These are phyloP conservation scores for Arremon aurantiirostris DNA, from an alignment of 2,797 vertebrate genomes.

Conservation along the genomic window DNA sequence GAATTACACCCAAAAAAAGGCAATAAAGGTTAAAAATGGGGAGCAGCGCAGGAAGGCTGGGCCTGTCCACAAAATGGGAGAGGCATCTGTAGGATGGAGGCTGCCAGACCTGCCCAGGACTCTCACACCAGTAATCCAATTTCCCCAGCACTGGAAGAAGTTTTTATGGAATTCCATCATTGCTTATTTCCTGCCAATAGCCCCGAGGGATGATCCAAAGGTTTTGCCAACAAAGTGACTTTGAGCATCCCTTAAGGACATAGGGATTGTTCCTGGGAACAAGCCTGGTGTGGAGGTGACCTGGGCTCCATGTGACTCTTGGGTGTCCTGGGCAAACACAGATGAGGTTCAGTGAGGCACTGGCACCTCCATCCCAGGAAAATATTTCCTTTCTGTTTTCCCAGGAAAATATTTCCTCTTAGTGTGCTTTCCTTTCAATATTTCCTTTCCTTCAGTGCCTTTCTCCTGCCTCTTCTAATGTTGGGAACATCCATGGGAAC, in stretches of 20 bases:
- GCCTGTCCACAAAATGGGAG: rapidly evolving
- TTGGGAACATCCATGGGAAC: not conserved
- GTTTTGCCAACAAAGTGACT: not conserved
- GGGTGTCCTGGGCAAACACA: not conserved
- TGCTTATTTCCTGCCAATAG: not conserved
- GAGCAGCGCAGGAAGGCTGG: not conserved
- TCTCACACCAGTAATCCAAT: not conserved
- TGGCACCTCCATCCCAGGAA: not conserved
- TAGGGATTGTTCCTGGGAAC: not conserved
- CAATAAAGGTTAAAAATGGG: not conserved
- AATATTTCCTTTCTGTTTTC: not conserved
- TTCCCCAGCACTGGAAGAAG: not conserved
- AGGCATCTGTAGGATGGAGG: not conserved
- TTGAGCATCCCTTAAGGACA: not conserved
- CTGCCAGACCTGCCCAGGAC: not conserved
- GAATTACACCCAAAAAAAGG: not conserved
- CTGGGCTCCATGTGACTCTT: not conserved
- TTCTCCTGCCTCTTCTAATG: not conserved
- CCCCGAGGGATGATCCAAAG: not conserved
- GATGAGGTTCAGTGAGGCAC: rapidly evolving
- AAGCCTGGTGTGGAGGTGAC: not conserved
- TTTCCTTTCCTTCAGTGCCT: not conserved
- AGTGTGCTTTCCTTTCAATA: not conserved
- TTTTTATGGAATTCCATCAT: not conserved
- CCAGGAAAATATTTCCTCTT: not conserved